Evolutionary conservation across 2,888 invertebrate genomes (phyloP), one percentile per base, ranked within the genome.

Genomic region (Synergus japonicus): DNA sequence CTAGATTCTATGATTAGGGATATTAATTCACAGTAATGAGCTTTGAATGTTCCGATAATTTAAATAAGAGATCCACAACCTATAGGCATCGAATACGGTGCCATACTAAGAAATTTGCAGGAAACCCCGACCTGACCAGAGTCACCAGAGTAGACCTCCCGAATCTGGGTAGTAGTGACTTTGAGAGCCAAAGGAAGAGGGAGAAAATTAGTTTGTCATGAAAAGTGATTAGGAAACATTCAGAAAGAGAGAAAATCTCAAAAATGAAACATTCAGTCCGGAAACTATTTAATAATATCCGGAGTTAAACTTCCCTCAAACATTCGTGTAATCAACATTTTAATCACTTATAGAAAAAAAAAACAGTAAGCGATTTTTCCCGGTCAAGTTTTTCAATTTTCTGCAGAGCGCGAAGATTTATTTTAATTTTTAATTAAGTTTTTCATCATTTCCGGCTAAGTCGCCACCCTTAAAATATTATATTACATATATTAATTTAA

Each of bases 111-210:
- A 79, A 79, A 69, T 80, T 18, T 18, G 76, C 80, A 82, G 83
- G 81, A 85, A 82, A 77, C 54, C 69, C 65, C 77, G 83, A 81
- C 83, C 81, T 76, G 82, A 54, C 12, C 29, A 73, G 22, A 73
- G 22, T 22, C 22, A 29, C 46, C 69, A 43, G 43, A 66, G 65
- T 65, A 37, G 4, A 65, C 65, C 66, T 66, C 66, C 43, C n/a
- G 43, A 69, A 49, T 49, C 49, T 69, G 22, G 49, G 22, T 69
- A 29, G 18, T 49, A 2, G 15, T 15, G 49, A 29, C 46, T 13
- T 12, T 49, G 29, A 37, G 69, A 65, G 65, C 12, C 2, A 63
- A 29, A 63, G 63, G 22, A 12, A 63, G 22, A 29, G 4, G 22
- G 65, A 37, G 65, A 65, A 65, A 65, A 65, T 15, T 37, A 15